Evolutionary conservation across 2,797 vertebrate species (phyloP), one percentile per base, ranked within the genome.

Genomic region (Ataeniobius toweri): DNA sequence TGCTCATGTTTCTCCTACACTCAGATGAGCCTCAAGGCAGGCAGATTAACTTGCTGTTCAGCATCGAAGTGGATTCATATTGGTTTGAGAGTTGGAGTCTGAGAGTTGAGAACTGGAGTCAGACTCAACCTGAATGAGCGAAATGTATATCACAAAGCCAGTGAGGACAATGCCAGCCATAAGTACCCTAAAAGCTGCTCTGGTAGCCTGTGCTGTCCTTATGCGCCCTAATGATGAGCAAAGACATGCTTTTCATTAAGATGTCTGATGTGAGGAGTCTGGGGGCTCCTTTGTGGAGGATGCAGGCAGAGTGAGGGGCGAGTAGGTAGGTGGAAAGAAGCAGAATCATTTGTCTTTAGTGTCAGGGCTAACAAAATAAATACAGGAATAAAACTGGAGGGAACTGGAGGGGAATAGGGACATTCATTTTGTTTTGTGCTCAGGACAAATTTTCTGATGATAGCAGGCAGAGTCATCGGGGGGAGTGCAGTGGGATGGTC

Each of bases 191-290:
- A 63, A 74, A 50, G 8, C 78, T 24, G 48, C 80, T 48, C n/a
- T 9, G 56, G 75, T 69, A 82, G 84, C 80, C 76, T 7, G 44
- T 6, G 83, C 75, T 83, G 75, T 78, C 67, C 84, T 74, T 89
- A 78, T 77, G 75, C 63, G 53, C 69, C 31, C 80, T 93, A 93
- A 94, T 91, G 89, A 94, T 93, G 92, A 94, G 89, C 73, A 89
- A 94, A 93, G 91, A 89, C 89, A 82, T 80, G 53, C 79, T 61
- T 85, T 91, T 89, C 85, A 92, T 91, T 86, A 87, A 82, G 88
- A 86, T 61, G 77, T 92, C 91, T 90, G 90, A 86, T 68, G 90
- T 72, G 78, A 6, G 13, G 80, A 67, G 85, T 93, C 90, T 39
- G 84, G 88, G 89, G 91, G 84, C 88, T 92, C 83, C 90, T 93